A percentile compares a stretch with the other conserved stretches of the same genome.
Evolutionary conservation across 1,140 invertebrate genomes (phyloP).

Genomic region (Archivesica marissinica): DNA sequence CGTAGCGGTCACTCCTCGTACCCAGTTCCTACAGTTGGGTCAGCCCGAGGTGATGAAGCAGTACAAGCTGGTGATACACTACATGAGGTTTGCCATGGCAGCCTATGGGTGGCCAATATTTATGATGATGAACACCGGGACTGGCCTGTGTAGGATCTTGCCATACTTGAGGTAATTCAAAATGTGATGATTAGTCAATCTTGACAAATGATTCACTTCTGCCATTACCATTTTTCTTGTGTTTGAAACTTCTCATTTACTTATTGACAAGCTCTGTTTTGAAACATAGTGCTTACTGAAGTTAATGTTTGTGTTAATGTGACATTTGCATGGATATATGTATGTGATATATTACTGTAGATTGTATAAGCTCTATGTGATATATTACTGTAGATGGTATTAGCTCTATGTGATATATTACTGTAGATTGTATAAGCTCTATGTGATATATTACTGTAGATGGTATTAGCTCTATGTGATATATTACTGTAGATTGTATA

Average conservation of each 20-base stretch:
- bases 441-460: no score
- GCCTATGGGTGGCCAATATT: constrained; percentile 97
- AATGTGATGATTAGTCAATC: background rate
- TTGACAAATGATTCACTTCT: background rate
- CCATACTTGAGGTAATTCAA: constrained; percentile 85
- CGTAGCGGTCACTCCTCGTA: constrained; percentile 92
- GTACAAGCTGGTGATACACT: constrained; percentile 92
- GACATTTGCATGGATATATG: no score
- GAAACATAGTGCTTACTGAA: background rate
- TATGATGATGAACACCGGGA: constrained; percentile 89
- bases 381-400: no score
- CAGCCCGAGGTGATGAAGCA: constrained; percentile 90
- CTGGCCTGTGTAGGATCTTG: constrained; percentile 90
- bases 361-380: no score
- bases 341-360: no score
- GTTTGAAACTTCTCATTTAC: background rate
- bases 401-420: no score
- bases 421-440: no score
- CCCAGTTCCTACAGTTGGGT: constrained; percentile 93
- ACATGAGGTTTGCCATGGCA: constrained; percentile 94
- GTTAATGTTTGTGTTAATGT: background rate
- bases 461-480: no score
- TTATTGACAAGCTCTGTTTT: background rate
- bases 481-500: no score
- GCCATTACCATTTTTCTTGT: background rate